Evolutionary conservation across 64 coral and sea anemone genomes (phyloP), one percentile per base, ranked within the genome.

Genomic region (Montipora capricornis): DNA sequence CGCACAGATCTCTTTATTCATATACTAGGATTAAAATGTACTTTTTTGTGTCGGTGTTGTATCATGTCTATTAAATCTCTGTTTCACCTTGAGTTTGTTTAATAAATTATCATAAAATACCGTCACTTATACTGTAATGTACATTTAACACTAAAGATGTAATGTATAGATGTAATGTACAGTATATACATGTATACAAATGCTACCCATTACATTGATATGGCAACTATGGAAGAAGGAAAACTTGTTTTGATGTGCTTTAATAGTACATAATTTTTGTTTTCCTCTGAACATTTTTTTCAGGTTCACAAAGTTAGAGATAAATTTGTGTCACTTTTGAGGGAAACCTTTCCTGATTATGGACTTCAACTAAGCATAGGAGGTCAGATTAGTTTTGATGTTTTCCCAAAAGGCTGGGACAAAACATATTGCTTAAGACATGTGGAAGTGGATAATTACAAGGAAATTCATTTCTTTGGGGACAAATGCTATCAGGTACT

Each of bases 301-400:
- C 37, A 99, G 98, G 95, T 90, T 55, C 94, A 99, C 86, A 96
- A 96, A 73, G 80, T 99, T 20, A 92, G 98, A 73, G 95, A 94
- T 73, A 96, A 88, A 58, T 99, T 99, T 96, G 98, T 99, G 60
- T 75, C 91, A 49, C 51, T 95, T 79, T 62, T 99, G 29, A 93
- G 90, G 50, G 91, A 99, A 96, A 83, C 94, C 53, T 99, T 99
- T 92, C 78, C 95, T 11, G 94, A 99, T 80, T 96, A 84, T 74
- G 92, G 89, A 49, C 94, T 94, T 50, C 92, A 99, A 20, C 89
- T 94, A 68, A 94, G 92, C 13, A 96, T 99, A 87, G 98, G 98
- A 82, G 98, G 98, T 59, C 98, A 99, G 80, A 94, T 99, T 16
- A 99, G 98, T 86, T 99, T 99, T 87, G 98, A 99, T 84, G 93